Base-by-base conservation (phyloP, 2,797 vertebrate genomes). In the Perodicticus potto region DNA sequence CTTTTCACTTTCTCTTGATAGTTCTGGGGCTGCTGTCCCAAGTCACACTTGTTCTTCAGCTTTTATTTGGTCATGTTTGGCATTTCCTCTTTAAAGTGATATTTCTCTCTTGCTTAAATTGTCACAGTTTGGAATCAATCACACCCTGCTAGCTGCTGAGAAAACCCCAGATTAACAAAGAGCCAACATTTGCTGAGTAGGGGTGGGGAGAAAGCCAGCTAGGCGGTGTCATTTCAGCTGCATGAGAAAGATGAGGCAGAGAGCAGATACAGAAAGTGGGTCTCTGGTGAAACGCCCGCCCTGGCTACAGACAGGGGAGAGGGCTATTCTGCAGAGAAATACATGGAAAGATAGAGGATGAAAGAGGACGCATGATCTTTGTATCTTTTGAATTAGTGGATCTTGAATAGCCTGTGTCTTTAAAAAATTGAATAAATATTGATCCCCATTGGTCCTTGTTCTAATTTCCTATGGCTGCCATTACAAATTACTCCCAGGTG, bases 51-150 rank as follows among this genome's bases (percentile, higher is more conserved):
- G 53, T 93, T 77, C 84, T 80, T 89, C 49, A 85, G 92, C 37
- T 89, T 93, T 78, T 82, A 72, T 93, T 93, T 96, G 34, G 65
- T 70, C 29, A 73, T 85, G 27, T 78, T 96, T 96, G 94, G 37
- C 92, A 83, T 94, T 95, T 94, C 69, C 91, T 94, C 80, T 96
- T 96, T 65, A 67, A 91, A 87, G 77, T 74, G 65, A 34, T 96
- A 61, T 77, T 94, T 95, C 57, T 78, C 17, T 25, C 70, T 77
- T 74, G n/a, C 65, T 84, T 89, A 81, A 76, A 69, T 92, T 90
- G 82, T 88, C 87, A 94, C 80, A 78, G 85, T 90, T 93, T 92
- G 57, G 69, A 93, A 78, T 70, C 45, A 55, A 95, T 96, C 84
- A 78, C 57, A 94, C 43, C 13, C 37, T 94, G 34, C 59, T 95